Evolutionary conservation across 2,888 invertebrate genomes (phyloP).

Genomic region (Myopa tessellatipennis): DNA sequence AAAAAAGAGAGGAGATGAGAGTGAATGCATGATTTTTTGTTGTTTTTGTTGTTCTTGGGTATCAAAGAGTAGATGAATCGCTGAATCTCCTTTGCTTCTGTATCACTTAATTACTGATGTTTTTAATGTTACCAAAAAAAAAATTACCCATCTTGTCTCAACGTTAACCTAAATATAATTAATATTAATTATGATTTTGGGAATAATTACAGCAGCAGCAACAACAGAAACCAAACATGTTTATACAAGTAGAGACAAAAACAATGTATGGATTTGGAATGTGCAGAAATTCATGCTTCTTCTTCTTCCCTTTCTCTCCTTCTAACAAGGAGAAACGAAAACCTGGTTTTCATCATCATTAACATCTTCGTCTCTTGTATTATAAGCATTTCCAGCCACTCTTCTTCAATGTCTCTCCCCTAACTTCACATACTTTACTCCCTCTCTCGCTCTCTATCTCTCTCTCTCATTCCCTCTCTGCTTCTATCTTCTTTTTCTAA

Average conservation of each 20-base stretch:
- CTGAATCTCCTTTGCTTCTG: too few relatives aligned
- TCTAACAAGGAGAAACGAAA: not conserved
- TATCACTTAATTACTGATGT: too few relatives aligned
- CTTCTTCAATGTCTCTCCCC: not conserved
- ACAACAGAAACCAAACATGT: constrained; percentile 36
- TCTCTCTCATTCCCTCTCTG: not conserved
- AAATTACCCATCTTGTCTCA: not conserved
- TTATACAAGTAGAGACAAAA: constrained; percentile 40
- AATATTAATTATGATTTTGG: constrained; percentile 49
- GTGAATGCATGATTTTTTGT: too few relatives aligned
- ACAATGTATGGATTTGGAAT: constrained; percentile 58
- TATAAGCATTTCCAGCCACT: not conserved
- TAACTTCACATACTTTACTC: not conserved
- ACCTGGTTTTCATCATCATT: not conserved
- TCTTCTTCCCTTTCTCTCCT: too few relatives aligned
- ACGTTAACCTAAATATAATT: constrained; percentile 30
- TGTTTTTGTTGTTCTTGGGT: too few relatives aligned
- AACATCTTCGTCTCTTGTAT: not conserved
- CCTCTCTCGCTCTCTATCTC: not conserved
- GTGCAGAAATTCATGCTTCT: not conserved
- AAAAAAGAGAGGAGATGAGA: too few relatives aligned
- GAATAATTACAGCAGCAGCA: constrained; percentile 44
- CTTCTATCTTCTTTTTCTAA: not conserved
- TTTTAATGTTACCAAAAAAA: not conserved
- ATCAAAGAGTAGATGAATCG: too few relatives aligned